Conservation (phyloP, 2,113 vertebrate species). For the Phodopus roborovskii region DNA sequence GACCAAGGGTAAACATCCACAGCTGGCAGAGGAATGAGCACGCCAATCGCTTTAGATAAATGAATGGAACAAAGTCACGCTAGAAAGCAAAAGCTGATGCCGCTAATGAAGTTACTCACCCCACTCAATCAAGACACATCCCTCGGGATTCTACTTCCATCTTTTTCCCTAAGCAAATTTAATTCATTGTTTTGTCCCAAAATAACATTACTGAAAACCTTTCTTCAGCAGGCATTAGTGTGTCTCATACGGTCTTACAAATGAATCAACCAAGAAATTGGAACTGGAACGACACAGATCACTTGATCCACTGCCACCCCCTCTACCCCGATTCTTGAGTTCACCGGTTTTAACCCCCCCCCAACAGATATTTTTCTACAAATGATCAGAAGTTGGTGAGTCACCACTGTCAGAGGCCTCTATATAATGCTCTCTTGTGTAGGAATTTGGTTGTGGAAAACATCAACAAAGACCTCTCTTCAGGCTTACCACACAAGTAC, state of each 20-base stretch:
- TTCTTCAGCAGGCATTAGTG: neutral
- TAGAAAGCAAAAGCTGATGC: neutral
- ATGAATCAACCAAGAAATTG: neutral
- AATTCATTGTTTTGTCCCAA: constrained; percentile 10
- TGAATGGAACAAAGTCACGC: neutral
- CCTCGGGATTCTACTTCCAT: neutral
- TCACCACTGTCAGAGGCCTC: neutral
- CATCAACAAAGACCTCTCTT: constrained; percentile 16
- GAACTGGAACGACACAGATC: neutral
- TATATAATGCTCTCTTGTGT: constrained; percentile 11
- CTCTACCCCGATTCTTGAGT: neutral
- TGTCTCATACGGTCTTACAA: neutral
- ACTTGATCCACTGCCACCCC: neutral
- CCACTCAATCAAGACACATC: neutral
- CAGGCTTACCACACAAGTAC: neutral
- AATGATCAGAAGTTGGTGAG: neutral
- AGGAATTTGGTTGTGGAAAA: constrained; percentile 56
- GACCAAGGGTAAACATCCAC: neutral
- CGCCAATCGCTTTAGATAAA: neutral
- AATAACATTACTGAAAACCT: neutral
- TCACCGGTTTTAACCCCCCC: too few species aligned
- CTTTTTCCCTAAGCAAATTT: neutral
- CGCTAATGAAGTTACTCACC: neutral
- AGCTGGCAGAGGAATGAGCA: neutral
- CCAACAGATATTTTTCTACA: neutral